A percentile compares a stretch with the other conserved stretches of the same genome.
Conservation (phyloP, 1,140 invertebrate species). For the Zeugodacus cucurbitae region DNA sequence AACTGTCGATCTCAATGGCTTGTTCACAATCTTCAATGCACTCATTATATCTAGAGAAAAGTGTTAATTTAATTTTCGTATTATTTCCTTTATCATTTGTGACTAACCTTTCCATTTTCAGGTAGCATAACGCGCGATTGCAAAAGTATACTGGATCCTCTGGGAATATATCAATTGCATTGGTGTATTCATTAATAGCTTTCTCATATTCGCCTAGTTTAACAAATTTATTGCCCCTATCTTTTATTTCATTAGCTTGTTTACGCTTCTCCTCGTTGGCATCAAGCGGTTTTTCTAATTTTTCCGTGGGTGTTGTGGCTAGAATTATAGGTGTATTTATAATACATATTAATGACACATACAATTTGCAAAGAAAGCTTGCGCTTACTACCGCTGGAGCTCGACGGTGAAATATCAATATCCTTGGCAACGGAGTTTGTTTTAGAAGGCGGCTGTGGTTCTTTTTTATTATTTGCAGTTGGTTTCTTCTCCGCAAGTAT, state of each 20-base stretch:
- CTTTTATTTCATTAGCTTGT: slow-evolving; percentile 66
- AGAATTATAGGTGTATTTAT: background rate
- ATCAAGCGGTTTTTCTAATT: slow-evolving; percentile 53
- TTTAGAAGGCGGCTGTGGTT: background rate
- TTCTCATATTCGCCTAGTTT: slow-evolving; percentile 80
- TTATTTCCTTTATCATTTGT: background rate
- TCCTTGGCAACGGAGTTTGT: background rate
- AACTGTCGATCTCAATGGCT: slow-evolving; percentile 55
- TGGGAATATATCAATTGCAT: slow-evolving; percentile 80
- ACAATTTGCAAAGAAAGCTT: background rate
- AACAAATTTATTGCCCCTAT: slow-evolving; percentile 85
- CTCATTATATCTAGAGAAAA: slow-evolving; percentile 50
- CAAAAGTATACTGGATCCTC: slow-evolving; percentile 85
- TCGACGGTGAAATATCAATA: background rate
- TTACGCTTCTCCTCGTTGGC: slow-evolving; percentile 61
- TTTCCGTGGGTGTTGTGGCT: slow-evolving; percentile 53
- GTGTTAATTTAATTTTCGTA: background rate
- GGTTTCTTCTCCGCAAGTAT: background rate
- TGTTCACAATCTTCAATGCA: slow-evolving; percentile 59
- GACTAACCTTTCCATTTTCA: slow-evolving; percentile 82
- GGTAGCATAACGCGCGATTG: slow-evolving; percentile 87
- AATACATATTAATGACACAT: background rate
- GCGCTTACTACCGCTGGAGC: background rate
- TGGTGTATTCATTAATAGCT: slow-evolving; percentile 83
- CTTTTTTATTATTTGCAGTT: background rate